phyloP scores from a whole-genome alignment of 2,113 vertebrate genomes.

The Toxostoma redivivum region DNA sequence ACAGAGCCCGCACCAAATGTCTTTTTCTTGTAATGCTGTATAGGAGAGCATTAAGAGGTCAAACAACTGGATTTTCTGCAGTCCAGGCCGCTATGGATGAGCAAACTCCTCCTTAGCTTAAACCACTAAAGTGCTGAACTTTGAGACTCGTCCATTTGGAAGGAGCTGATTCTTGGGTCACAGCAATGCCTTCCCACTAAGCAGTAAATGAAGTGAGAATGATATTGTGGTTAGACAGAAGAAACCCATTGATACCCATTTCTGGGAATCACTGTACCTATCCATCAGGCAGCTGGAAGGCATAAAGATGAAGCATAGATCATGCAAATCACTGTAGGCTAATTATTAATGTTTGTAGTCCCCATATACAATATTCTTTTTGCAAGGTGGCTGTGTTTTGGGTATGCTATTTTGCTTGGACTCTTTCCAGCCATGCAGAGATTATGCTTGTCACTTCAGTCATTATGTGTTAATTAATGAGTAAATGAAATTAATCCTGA shows the following conservation, averaged over 20 bases:
- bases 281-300: background rate
- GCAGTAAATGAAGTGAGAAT: slow-evolving; percentile 53
- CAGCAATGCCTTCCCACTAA: slow-evolving; percentile 39
- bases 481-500: slow-evolving; percentile 1
- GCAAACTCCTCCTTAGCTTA: slow-evolving; percentile 34
- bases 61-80: slow-evolving; percentile 46
- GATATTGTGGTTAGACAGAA: background rate
- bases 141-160: slow-evolving; percentile 25
- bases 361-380: background rate
- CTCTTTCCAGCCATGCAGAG: background rate
- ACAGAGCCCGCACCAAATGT: background rate
- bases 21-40: slow-evolving; percentile 16
- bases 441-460: background rate
- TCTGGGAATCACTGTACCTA: background rate
- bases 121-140: slow-evolving; percentile 40
- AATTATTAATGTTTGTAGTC: background rate
- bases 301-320: background rate
- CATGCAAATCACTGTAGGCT: background rate
- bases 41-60: slow-evolving; percentile 40
- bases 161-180: slow-evolving; percentile 1
- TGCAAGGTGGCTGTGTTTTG: background rate
- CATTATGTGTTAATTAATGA: background rate
- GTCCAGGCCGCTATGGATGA: slow-evolving; percentile 40
- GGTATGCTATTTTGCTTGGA: background rate
- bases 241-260: background rate